A percentile compares a stretch with the other conserved stretches of the same genome.
These are phyloP conservation scores for Sphyrna mokarran DNA, from an alignment of 2,113 vertebrate species.

Conservation along the genomic window DNA sequence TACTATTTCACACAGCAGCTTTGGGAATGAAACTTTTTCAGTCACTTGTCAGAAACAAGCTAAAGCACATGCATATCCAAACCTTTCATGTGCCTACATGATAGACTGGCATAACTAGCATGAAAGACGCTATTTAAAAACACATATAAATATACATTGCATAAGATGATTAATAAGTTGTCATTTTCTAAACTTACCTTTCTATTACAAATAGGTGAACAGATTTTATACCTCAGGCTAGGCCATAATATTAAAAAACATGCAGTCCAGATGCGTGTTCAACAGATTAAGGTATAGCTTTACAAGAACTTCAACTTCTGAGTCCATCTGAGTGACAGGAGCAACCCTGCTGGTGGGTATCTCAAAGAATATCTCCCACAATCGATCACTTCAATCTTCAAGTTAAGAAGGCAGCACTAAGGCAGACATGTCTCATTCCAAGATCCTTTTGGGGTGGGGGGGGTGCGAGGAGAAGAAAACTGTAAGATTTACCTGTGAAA, in stretches of 20 bases:
- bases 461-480: too few species aligned
- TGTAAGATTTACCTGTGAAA: neutral
- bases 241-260: slow-evolving; percentile 22
- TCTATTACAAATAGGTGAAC: neutral
- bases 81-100: slow-evolving; percentile 5
- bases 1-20: neutral
- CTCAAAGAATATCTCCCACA: slow-evolving; percentile 13
- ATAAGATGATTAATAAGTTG: neutral
- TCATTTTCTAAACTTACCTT: slow-evolving; percentile 27
- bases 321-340: neutral
- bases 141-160: neutral
- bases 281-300: neutral
- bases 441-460: neutral
- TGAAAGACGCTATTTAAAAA: neutral
- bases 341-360: neutral
- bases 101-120: neutral
- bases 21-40: neutral
- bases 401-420: neutral
- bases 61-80: neutral
- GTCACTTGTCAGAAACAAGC: neutral
- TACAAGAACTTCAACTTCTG: neutral
- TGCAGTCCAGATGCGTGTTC: neutral
- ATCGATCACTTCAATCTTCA: neutral
- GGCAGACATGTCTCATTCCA: neutral
- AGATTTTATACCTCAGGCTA: neutral